Conservation (phyloP, 2,797 vertebrate genomes). For the Monodelphis domestica region DNA sequence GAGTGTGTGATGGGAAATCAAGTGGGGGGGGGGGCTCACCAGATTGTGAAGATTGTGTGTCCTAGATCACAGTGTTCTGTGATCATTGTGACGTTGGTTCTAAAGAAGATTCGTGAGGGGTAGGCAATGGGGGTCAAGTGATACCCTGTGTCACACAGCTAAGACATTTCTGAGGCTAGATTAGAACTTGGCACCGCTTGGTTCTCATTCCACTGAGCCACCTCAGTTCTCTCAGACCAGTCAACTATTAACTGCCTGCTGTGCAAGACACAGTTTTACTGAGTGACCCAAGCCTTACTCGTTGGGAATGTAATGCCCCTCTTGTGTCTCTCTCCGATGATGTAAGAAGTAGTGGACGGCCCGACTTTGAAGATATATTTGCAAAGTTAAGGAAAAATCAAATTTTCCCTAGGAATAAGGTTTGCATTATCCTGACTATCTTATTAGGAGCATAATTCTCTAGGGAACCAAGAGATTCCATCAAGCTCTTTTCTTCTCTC, state of each 20-base stretch:
- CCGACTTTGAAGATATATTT: constrained; percentile 29
- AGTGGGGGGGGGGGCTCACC: neutral
- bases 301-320: neutral
- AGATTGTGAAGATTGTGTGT: neutral
- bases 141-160: too few species aligned
- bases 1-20: neutral
- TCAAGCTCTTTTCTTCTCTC: neutral
- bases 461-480: constrained; percentile 14
- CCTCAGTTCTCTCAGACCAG: too few species aligned
- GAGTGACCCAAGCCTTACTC: neutral
- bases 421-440: neutral
- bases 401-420: neutral
- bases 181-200: too few species aligned
- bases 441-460: neutral
- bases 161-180: too few species aligned
- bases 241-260: neutral
- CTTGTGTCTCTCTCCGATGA: neutral
- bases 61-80: too few species aligned
- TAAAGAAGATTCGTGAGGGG: too few species aligned
- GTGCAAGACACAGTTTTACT: neutral
- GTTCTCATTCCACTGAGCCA: too few species aligned
- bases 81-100: too few species aligned
- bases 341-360: neutral
- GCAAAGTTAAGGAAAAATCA: constrained; percentile 29
- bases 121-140: too few species aligned